Base-by-base conservation (phyloP, 2,888 invertebrate genomes). In the Trichogramma evanescens region DNA sequence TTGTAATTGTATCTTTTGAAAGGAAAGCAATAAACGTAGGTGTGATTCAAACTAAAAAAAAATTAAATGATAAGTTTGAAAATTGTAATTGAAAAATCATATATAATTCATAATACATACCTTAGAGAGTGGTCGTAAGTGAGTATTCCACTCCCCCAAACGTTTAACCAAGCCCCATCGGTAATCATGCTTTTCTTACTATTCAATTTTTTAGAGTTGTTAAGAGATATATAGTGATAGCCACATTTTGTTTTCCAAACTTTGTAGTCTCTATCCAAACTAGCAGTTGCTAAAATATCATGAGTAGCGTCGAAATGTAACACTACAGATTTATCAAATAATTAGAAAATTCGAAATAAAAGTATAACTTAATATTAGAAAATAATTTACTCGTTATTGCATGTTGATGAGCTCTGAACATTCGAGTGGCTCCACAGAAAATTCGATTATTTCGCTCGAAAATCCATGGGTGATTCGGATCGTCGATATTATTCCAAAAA, bases 211-310 rank as follows among this genome's bases (percentile, higher is more conserved):
- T 82, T 80, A 43, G 68, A 69, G 39, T 67, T 72, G 46, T 74
- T 71, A 65, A 81, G 77, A 26, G 26, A 26, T 26, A 26, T 26
- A 26, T 26, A 26, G 26, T 26, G 26, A 26, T 26, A 26, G 26
- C 26, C 26, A 26, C 26, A 26, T 54, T 80, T 75, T 56, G 88
- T 82, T 73, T 90, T 87, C 89, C 89, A 90, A 59, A 87, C 82
- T 76, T 86, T 87, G 39, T 84, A 81, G 58, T 81, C 80, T 50
- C 86, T 85, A 73, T 90, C 89, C 46, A 83, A 78, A 6, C 86
- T 85, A 2, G 84, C 85, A 0, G 87, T 85, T 48, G 86, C 82
- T 54, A 89, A 74, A 76, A 83, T 85, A 7, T 82, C 83, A 55
- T 77, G 73, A 54, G 82, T 81, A 59, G 80, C 26, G 26, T 26